Conservation (phyloP, 2,797 vertebrate species). For the Selene dorsalis region DNA sequence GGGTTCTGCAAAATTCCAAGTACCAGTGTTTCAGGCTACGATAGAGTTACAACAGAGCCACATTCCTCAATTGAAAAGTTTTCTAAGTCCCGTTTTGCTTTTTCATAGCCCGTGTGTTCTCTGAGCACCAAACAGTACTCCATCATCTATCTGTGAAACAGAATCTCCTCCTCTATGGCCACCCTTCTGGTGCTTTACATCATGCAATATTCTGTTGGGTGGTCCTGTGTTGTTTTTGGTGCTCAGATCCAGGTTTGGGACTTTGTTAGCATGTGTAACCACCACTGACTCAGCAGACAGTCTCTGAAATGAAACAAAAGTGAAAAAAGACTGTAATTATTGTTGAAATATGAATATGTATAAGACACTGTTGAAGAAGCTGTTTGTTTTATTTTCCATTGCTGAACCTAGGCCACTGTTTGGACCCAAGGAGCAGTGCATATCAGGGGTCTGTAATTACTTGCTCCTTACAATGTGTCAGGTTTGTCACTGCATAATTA, state of each 20-base stretch:
- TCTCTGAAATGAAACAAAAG: constrained; percentile 57
- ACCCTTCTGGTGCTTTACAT: constrained; percentile 54
- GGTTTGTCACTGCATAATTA: constrained; percentile 75
- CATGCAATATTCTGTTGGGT: constrained; percentile 65
- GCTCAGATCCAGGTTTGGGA: constrained; percentile 64
- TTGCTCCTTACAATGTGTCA: constrained; percentile 72
- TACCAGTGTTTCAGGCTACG: constrained; percentile 44
- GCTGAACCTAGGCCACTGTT: constrained; percentile 70
- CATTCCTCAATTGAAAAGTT: constrained; percentile 33
- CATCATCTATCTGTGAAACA: constrained; percentile 78
- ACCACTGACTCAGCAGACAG: constrained; percentile 65
- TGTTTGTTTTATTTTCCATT: constrained; percentile 74
- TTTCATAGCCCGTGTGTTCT: constrained; percentile 54
- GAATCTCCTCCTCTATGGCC: constrained; percentile 82
- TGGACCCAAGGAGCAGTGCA: constrained; percentile 80
- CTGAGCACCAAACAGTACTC: constrained; percentile 74
- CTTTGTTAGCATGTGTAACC: constrained; percentile 53
- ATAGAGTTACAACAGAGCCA: constrained; percentile 26
- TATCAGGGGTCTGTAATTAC: constrained; percentile 79
- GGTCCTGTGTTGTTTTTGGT: constrained; percentile 70
- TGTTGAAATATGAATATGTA: constrained; percentile 80
- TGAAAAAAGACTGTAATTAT: constrained; percentile 74
- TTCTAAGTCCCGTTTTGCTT: constrained; percentile 48
- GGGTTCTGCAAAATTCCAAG: constrained; percentile 38
- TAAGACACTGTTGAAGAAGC: constrained; percentile 86